These are phyloP conservation scores for Lota lota DNA, from an alignment of 2,113 vertebrate species.

Conservation along the genomic window DNA sequence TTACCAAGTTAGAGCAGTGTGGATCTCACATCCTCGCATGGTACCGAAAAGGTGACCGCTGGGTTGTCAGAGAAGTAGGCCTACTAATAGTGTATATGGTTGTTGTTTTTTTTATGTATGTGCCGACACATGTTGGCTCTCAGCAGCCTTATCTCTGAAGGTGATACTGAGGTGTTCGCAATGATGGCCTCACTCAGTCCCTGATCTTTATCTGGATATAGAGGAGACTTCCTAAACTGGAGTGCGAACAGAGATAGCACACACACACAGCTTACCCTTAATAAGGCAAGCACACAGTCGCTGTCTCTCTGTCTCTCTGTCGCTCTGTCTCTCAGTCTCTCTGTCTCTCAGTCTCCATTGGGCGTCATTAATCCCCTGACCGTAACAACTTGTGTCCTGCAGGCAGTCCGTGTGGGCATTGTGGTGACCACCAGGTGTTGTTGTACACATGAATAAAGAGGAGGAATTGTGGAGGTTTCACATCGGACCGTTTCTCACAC, in stretches of 20 bases:
- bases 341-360: background rate
- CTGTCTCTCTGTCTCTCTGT: conserved; percentile 9
- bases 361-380: conserved; percentile 37
- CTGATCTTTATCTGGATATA: conserved; percentile 47
- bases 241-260: conserved; percentile 29
- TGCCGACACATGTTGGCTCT: conserved; percentile 4
- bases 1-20: background rate
- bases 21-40: conserved; percentile 14
- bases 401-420: conserved; percentile 9
- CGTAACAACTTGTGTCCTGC: conserved; percentile 13
- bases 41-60: conserved; percentile 37
- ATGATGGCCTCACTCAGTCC: conserved; percentile 14
- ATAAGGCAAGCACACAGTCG: conserved; percentile 35
- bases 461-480: conserved; percentile 33
- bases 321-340: too few species aligned
- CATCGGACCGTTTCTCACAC: conserved; percentile 59
- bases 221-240: conserved; percentile 38
- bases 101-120: background rate
- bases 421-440: conserved; percentile 23
- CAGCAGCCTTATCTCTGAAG: conserved; percentile 35
- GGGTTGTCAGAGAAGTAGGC: conserved; percentile 35
- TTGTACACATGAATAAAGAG: conserved; percentile 14
- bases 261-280: conserved; percentile 38
- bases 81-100: conserved; percentile 6
- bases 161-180: conserved; percentile 45